Evolutionary conservation across 1,140 invertebrate genomes (phyloP), one percentile per base, ranked within the genome.

Genomic region (Helicoverpa armigera): DNA sequence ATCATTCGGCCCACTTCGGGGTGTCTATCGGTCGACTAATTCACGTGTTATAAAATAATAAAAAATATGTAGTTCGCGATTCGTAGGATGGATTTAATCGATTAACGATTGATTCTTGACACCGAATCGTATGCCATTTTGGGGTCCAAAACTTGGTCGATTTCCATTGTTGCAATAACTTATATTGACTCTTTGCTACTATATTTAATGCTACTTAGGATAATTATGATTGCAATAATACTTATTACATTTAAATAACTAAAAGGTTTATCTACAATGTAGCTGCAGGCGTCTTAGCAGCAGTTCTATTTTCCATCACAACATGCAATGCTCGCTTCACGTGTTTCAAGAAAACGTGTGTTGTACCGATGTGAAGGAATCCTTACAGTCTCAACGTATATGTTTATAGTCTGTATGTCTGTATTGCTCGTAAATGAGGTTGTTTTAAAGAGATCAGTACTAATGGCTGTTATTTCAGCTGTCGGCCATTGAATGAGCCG

Each of bases 391-490:
- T 51, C 16, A 9, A 51, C 23, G 67, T 23, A 18, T 53, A 53
- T 70, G 67, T 70, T 53, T 70, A 53, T 53, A 50, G 50, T 11
- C 53, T 50, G 51, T 50, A 50, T 70, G 67, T 70, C 12, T 70
- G 48, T 14, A 53, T 13, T 70, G 50, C 12, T 70, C 67, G 67
- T 70, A 70, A 70, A 70, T n/a, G 67, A 70, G 67, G 50, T 70
- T 70, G 67, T 70, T 70, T 70, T 51, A 70, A 54, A 70, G 63
- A 70, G 50, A 70, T 70, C 50, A 3, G 11, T 51, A 69, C 48
- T 70, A 54, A 53, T 70, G 50, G 50, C 48, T 70, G 67, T 70
- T 70, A 50, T 70, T 53, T 54, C 67, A 70, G 67, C 67, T 54
- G 67, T 29, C 61, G 13, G 48, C 43, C 65, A 53, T 31, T 53